Conservation (phyloP, 1,140 invertebrate genomes). For the Panulirus ornatus region DNA sequence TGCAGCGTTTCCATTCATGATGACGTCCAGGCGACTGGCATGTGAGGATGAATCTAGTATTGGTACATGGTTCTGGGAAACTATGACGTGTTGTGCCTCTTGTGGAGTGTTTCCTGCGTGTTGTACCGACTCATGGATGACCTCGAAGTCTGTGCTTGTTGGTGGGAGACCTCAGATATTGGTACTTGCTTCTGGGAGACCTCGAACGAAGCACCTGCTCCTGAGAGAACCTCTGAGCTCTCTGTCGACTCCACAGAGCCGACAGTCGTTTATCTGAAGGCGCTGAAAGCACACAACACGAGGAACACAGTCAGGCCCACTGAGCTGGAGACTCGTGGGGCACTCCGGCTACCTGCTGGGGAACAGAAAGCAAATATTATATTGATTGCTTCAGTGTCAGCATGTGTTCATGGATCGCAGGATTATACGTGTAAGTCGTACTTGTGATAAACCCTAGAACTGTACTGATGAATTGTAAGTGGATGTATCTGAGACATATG, state of each 20-base stretch:
- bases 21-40: too few relatives aligned
- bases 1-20: too few relatives aligned
- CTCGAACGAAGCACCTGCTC: background rate
- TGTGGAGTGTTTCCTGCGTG: too few relatives aligned
- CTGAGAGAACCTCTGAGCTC: conserved; percentile 10
- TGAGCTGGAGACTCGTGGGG: background rate
- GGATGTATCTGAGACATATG: too few relatives aligned
- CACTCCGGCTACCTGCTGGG: conserved; percentile 22
- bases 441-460: too few relatives aligned
- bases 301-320: conserved; percentile 10
- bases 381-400: too few relatives aligned
- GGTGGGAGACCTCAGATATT: background rate
- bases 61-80: background rate
- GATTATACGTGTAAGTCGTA: too few relatives aligned
- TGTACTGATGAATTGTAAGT: too few relatives aligned
- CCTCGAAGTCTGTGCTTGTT: background rate
- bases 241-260: background rate
- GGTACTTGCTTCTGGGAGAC: background rate
- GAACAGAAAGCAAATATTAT: background rate
- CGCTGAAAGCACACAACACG: conserved; percentile 7
- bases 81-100: background rate
- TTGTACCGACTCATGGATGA: background rate
- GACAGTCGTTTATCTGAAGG: conserved; percentile 45
- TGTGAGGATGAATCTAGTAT: background rate
- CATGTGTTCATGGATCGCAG: too few relatives aligned